phyloP scores from a whole-genome alignment of 2,888 invertebrate genomes.

The Cylindroiulus punctatus region DNA sequence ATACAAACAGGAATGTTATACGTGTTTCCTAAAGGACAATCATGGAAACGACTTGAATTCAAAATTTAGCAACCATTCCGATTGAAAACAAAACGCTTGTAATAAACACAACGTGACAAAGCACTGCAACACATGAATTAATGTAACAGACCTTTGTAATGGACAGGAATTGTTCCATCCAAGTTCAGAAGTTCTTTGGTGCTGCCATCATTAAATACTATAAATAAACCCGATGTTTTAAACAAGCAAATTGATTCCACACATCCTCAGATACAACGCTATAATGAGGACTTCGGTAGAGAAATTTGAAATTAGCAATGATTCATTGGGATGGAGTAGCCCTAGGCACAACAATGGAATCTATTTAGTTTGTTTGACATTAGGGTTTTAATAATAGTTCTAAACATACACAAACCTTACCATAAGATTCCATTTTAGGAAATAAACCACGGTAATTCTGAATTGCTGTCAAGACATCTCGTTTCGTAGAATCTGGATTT shows the following conservation, averaged over 20 bases:
- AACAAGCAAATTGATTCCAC: too few species aligned
- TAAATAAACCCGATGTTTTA: slow-evolving; percentile 54
- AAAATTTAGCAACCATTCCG: background rate
- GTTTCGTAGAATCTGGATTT: slow-evolving; percentile 74
- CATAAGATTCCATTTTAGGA: slow-evolving; percentile 75
- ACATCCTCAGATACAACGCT: too few species aligned
- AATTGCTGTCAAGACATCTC: slow-evolving; percentile 75
- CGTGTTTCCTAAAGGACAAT: slow-evolving; percentile 70
- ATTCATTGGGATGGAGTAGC: too few species aligned
- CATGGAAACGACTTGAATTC: background rate
- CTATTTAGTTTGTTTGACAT: too few species aligned
- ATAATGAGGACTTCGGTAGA: too few species aligned
- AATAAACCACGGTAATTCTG: slow-evolving; percentile 74
- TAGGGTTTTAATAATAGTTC: too few species aligned
- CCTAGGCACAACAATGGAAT: too few species aligned
- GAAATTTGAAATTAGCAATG: too few species aligned
- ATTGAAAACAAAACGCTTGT: background rate
- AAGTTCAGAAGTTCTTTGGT: slow-evolving; percentile 83
- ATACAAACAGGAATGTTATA: slow-evolving; percentile 98
- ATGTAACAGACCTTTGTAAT: slow-evolving; percentile 76
- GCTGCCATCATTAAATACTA: slow-evolving; percentile 89
- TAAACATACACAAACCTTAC: slow-evolving; percentile 68
- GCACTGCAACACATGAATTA: background rate
- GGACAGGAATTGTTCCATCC: slow-evolving; percentile 91
- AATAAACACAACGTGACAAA: background rate